Percentiles rank a stretch among this genome's conserved stretches.
phyloP scores from a whole-genome alignment of 2,888 invertebrate species.

The Synanthedon tipuliformis region DNA sequence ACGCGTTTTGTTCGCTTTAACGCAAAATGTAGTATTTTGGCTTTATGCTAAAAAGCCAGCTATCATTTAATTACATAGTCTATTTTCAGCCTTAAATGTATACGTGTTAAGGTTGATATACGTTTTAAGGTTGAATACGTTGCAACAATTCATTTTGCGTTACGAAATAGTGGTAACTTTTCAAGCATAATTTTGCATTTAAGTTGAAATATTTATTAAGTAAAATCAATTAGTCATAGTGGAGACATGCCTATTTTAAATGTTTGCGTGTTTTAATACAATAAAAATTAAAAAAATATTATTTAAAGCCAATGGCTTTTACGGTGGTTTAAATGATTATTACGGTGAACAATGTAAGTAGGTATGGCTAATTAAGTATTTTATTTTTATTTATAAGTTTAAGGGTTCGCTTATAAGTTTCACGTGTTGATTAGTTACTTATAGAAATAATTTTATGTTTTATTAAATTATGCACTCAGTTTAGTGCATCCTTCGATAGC shows the following conservation, averaged over 20 bases:
- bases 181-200: background rate
- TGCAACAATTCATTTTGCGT: background rate
- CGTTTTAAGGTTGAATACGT: background rate
- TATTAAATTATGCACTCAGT: too few species aligned
- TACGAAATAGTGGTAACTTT: background rate
- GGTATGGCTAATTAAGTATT: too few species aligned
- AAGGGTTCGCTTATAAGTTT: too few species aligned
- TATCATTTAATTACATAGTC: background rate
- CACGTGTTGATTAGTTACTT: too few species aligned
- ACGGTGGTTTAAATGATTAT: too few species aligned
- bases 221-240: background rate
- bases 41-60: constrained; percentile 16
- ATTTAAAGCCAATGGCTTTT: background rate
- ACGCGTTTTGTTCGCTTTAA: constrained; percentile 21
- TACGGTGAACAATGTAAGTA: too few species aligned
- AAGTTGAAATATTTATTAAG: background rate
- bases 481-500: too few species aligned
- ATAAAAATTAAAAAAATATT: background rate
- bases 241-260: background rate
- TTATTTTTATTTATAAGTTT: too few species aligned
- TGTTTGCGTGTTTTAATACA: background rate
- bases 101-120: background rate
- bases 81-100: background rate
- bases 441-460: too few species aligned
- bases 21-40: constrained; percentile 13